Evolutionary conservation across 2,113 vertebrate species (phyloP).

Genomic region (Osmerus mordax): DNA sequence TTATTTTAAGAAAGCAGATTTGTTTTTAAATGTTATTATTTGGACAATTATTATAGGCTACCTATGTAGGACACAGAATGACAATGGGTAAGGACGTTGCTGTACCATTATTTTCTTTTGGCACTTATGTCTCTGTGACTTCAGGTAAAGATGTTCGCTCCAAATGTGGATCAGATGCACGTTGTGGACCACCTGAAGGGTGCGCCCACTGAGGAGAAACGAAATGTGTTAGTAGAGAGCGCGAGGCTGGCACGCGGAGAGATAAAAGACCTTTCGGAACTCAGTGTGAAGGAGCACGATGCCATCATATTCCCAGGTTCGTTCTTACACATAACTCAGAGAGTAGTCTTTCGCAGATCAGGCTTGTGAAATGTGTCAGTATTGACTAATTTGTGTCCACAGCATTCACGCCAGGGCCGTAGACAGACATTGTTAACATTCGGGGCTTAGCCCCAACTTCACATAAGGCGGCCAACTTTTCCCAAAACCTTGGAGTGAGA

Average conservation of each 20-base stretch:
- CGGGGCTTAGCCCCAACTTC: too few species aligned
- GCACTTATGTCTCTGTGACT: not conserved
- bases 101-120: not conserved
- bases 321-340: not conserved
- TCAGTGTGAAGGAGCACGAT: slow-evolving; percentile 69
- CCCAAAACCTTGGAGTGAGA: too few species aligned
- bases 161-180: slow-evolving; percentile 81
- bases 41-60: too few species aligned
- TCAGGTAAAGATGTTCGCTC: slow-evolving; percentile 84
- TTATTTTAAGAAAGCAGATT: too few species aligned
- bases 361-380: not conserved
- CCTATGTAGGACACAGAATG: too few species aligned
- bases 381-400: not conserved
- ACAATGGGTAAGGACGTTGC: not conserved
- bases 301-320: slow-evolving; percentile 77
- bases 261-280: slow-evolving; percentile 74
- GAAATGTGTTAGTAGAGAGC: slow-evolving; percentile 79
- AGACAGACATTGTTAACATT: too few species aligned
- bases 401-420: not conserved
- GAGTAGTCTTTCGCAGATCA: not conserved
- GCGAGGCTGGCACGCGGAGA: slow-evolving; percentile 77
- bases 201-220: slow-evolving; percentile 72
- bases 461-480: too few species aligned
- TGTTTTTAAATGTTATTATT: too few species aligned
- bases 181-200: slow-evolving; percentile 79